Base-by-base conservation (phyloP, 2,113 vertebrate species). In the Sitta europaea region DNA sequence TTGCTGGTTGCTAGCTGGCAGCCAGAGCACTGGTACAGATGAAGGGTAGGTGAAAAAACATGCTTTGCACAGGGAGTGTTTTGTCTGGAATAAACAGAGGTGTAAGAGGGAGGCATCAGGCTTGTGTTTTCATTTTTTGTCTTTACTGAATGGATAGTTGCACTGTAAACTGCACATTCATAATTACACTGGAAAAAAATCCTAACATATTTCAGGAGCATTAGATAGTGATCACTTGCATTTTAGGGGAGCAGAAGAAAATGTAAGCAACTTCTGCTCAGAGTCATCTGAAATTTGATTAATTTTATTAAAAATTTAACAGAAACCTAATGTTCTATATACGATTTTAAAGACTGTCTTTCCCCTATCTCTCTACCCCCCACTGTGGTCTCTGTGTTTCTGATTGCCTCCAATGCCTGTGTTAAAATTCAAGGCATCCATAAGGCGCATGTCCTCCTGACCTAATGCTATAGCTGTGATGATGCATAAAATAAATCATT, bases 401-500 rank as follows among this genome's bases (percentile, higher is more conserved):
- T 71, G 72, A 50, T 83, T 76, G 31, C 31, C 29, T 76, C 36
- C 54, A 63, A 23, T 66, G 54, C 20, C 63, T 55, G 38, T 86
- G 78, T 86, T 86, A 76, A 94, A 93, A 93, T 95, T 91, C 78
- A 73, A 79, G 31, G 58, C 71, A 83, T 83, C 77, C 55, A 48
- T 93, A 93, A 93, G 55, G 82, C 67, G n/a, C 88, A 59, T 67
- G 63, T 94, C 63, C 81, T 90, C 36, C 85, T 95, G 90, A 88
- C 92, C 90, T 65, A 80, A 61, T 76, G 77, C 73, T 95, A 36
- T 72, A 71, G 78, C 86, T 94, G 83, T 66, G 85, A 88, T 68
- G 91, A 80, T 92, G 71, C 90, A 93, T 95, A 91, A 93, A 96
- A 96, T 96, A 96, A 95, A 94, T 95, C 92, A 88, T 59, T 70